phyloP scores from a whole-genome alignment of 2,888 invertebrate species.

The Sinelater perroti region DNA sequence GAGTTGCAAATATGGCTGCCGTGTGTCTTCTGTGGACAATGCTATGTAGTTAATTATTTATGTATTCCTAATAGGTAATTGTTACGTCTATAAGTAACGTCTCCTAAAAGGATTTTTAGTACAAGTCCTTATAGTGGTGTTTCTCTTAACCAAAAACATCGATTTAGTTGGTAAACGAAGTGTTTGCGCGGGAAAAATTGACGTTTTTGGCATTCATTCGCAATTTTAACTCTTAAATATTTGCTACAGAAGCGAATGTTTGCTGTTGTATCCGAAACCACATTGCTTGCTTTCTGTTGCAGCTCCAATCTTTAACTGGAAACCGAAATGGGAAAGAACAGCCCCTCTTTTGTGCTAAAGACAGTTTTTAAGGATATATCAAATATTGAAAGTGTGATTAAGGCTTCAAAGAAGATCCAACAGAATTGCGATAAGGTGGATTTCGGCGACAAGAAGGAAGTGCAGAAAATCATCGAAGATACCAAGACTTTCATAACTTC shows the following conservation, averaged over 20 bases:
- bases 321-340: slow-evolving; percentile 28
- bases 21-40: neutral
- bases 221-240: neutral
- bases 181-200: slow-evolving; percentile 17
- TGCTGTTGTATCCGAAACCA: too few relatives aligned
- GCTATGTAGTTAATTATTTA: too few relatives aligned
- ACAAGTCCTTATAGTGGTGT: neutral
- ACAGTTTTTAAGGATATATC: slow-evolving; percentile 38
- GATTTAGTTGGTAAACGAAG: neutral
- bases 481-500: slow-evolving; percentile 41
- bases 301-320: neutral
- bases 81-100: neutral
- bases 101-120: neutral
- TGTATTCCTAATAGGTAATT: slow-evolving; percentile 5
- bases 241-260: too few relatives aligned
- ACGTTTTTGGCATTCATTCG: neutral
- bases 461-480: slow-evolving; percentile 34
- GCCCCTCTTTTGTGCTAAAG: slow-evolving; percentile 26
- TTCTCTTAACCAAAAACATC: neutral
- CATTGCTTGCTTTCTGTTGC: neutral
- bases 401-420: slow-evolving; percentile 35
- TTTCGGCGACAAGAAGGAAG: slow-evolving; percentile 27
- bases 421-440: slow-evolving; percentile 24
- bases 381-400: slow-evolving; percentile 34
- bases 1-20: slow-evolving; percentile 5